Evolutionary conservation across 2,888 invertebrate genomes (phyloP).

Genomic region (Chelonus formosanus): DNA sequence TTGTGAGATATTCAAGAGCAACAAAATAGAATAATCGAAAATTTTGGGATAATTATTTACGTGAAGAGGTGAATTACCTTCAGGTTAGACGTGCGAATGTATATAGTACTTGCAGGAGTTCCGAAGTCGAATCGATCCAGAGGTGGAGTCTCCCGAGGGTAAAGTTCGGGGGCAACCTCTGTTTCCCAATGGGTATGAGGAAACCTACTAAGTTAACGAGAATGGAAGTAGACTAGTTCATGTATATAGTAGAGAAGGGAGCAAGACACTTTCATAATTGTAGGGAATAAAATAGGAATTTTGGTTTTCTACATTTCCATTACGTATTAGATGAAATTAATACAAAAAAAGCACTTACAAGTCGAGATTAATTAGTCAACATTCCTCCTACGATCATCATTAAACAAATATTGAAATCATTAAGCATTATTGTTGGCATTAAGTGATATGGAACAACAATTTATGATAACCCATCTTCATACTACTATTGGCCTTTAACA

Average conservation of each 20-base stretch:
- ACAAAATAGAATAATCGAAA: too few relatives aligned
- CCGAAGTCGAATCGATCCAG: conserved; percentile 27
- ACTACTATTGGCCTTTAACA: conserved; percentile 17
- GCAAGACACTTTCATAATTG: not conserved
- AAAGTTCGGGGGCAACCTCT: conserved; percentile 23
- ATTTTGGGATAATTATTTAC: not conserved
- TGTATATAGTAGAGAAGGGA: conserved; percentile 8
- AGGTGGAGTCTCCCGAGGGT: conserved; percentile 25
- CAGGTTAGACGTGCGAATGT: not conserved
- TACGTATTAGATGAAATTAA: too few relatives aligned
- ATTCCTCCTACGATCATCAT: not conserved
- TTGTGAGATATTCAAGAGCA: too few relatives aligned
- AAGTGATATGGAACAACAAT: not conserved
- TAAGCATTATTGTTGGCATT: not conserved
- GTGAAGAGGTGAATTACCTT: conserved; percentile 11
- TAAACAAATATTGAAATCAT: not conserved
- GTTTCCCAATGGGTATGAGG: conserved; percentile 22
- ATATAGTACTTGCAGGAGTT: conserved; percentile 21
- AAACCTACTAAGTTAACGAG: conserved; percentile 27
- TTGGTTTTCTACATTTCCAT: too few relatives aligned
- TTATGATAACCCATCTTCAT: conserved; percentile 13
- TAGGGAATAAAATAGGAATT: too few relatives aligned
- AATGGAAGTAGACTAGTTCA: not conserved
- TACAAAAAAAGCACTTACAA: too few relatives aligned
- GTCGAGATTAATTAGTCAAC: too few relatives aligned